Percentiles rank a stretch among this genome's conserved stretches.
Evolutionary conservation across 2,888 invertebrate species (phyloP).

Genomic region (Parthenolecanium corni): DNA sequence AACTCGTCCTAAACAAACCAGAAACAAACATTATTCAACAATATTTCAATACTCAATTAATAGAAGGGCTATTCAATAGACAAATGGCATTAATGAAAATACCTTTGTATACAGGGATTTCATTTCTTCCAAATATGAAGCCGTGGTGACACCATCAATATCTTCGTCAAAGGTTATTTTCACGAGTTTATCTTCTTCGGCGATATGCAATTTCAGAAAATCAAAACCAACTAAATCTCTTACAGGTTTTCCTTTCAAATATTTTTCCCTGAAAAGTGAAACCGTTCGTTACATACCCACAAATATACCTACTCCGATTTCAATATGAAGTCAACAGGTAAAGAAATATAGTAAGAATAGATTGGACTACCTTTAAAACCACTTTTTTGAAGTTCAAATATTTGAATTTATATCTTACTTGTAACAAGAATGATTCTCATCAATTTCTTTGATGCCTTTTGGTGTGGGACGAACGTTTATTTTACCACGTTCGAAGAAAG

Average conservation of each 20-base stretch:
- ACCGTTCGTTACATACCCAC: not conserved
- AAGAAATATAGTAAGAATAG: too few relatives aligned
- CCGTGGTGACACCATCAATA: constrained; percentile 64
- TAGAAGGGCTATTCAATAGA: not conserved
- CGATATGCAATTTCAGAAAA: constrained; percentile 69
- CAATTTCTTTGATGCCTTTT: constrained; percentile 85
- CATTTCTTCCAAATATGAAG: constrained; percentile 72
- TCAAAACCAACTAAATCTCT: constrained; percentile 79
- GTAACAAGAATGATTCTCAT: constrained; percentile 82
- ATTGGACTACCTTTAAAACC: too few relatives aligned
- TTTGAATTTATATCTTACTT: too few relatives aligned
- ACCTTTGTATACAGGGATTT: constrained; percentile 73
- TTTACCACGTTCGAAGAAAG: constrained; percentile 77
- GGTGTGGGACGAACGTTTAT: constrained; percentile 72
- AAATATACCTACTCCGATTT: too few relatives aligned
- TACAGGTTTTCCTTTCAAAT: constrained; percentile 84
- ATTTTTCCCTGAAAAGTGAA: constrained; percentile 55
- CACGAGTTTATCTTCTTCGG: constrained; percentile 68
- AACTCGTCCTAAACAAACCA: constrained; percentile 66
- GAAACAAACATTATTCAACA: constrained; percentile 9
- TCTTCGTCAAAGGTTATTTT: constrained; percentile 60
- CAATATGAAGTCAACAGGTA: too few relatives aligned
- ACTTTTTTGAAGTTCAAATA: too few relatives aligned
- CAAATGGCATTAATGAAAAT: constrained; percentile 32
- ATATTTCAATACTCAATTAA: constrained; percentile 15